Percentiles rank a stretch among this genome's conserved stretches.
Evolutionary conservation across 2,888 invertebrate species (phyloP).

Genomic region (Oasisia sp.): DNA sequence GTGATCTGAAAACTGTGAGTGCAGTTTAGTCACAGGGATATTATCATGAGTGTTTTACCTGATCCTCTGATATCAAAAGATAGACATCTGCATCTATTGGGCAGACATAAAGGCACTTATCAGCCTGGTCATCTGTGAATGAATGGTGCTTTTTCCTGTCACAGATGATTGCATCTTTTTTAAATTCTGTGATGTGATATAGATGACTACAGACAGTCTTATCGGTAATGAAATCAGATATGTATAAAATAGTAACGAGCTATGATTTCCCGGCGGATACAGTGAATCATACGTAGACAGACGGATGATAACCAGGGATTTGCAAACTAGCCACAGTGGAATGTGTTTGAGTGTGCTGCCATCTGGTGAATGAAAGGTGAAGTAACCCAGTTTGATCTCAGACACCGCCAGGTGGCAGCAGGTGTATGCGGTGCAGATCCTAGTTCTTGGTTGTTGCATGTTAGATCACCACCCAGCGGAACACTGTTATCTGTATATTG

Average conservation of each 20-base stretch:
- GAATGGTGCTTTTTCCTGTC: not conserved
- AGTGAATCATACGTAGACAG: not conserved
- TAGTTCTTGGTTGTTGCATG: not conserved
- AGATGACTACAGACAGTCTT: not conserved
- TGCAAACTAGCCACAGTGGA: not conserved
- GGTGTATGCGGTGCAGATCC: not conserved
- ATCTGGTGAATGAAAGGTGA: constrained; percentile 10
- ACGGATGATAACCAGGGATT: not conserved
- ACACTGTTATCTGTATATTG: not conserved
- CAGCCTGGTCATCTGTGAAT: not conserved
- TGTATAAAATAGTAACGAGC: not conserved
- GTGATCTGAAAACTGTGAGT: not conserved
- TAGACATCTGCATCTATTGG: not conserved
- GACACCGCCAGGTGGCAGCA: not conserved
- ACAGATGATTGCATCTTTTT: not conserved
- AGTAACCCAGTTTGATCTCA: not conserved
- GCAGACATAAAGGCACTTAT: not conserved
- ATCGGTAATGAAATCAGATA: not conserved
- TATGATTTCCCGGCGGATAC: not conserved
- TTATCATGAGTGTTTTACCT: not conserved
- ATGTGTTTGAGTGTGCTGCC: not conserved
- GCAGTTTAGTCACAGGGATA: not conserved
- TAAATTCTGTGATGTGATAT: not conserved
- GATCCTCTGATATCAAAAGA: not conserved
- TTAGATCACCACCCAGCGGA: not conserved